A percentile compares a stretch with the other conserved stretches of the same genome.
phyloP scores from a whole-genome alignment of 2,113 vertebrate genomes.

The Limnothrissa miodon region DNA sequence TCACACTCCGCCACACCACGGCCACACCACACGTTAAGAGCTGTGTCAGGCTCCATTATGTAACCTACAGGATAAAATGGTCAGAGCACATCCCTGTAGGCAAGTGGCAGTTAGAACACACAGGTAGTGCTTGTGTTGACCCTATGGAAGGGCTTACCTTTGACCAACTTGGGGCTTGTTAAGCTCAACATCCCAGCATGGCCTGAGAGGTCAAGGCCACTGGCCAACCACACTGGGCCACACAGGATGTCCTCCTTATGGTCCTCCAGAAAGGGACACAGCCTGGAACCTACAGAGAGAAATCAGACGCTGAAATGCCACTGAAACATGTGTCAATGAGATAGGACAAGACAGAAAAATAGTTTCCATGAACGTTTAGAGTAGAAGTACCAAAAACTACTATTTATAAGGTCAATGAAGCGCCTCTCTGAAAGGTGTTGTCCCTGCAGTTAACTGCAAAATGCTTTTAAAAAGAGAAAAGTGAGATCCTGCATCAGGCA shows the following conservation, averaged over 20 bases:
- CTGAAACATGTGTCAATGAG: not conserved
- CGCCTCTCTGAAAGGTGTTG: not conserved
- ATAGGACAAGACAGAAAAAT: not conserved
- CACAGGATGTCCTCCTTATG: slow-evolving; percentile 98
- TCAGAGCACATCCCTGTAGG: not conserved
- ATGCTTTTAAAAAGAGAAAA: not conserved
- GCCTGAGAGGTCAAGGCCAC: slow-evolving; percentile 94
- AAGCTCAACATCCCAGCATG: slow-evolving; percentile 97
- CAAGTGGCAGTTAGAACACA: not conserved
- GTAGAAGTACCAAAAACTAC: not conserved
- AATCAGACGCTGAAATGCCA: not conserved
- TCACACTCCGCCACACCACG: too few relatives aligned
- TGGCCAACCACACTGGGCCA: slow-evolving; percentile 95
- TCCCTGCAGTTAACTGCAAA: not conserved
- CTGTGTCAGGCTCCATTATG: not conserved
- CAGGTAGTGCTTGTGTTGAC: not conserved
- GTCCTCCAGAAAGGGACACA: slow-evolving; percentile 94
- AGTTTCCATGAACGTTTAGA: too few relatives aligned
- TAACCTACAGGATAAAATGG: not conserved
- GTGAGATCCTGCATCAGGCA: not conserved
- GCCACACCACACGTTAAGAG: not conserved
- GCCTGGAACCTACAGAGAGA: slow-evolving; percentile 76
- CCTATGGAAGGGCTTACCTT: slow-evolving; percentile 74
- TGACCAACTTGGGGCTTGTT: slow-evolving; percentile 96
- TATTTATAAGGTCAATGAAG: not conserved